Evolutionary conservation across 2,113 vertebrate species (phyloP), one percentile per base, ranked within the genome.

Genomic region (Chloropsis hardwickii): DNA sequence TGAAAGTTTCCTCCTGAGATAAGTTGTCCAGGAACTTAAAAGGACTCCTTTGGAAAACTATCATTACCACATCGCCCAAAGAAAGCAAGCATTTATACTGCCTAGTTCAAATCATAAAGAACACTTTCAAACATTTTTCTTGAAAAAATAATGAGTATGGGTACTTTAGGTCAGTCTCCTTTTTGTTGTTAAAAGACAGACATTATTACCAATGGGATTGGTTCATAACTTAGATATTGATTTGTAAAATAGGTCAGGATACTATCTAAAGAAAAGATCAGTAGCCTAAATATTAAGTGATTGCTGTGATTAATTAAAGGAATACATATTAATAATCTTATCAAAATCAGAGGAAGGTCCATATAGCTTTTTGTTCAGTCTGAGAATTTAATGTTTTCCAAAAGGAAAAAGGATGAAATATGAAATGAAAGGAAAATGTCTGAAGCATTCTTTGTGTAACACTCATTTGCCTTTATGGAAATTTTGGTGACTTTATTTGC

Each of bases 401-500:
- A 40, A 57, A 64, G 10, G 5, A 45, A 62, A 84, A 90, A 79
- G 12, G 5, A 23, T 11, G 35, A 88, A 88, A 31, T 72, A 39
- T 78, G 28, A 93, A 86, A 65, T 64, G 14, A 81, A 83, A 94
- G 20, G 12, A 62, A 92, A 72, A 51, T 5, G 6, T 66, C 69
- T 91, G 56, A 96, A 80, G 4, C 0, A 1, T 50, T 40, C 24
- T 86, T 81, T 73, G 15, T 45, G 28, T 31, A 81, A 16, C 21
- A 57, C 8, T 47, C 7, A 1, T 57, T 44, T 45, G 18, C 35
- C n/a, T 77, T 83, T 69, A 81, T 56, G 45, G 40, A 90, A 81
- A 88, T 81, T 70, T 85, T 18, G 54, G n/a, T 81, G n/a, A 64
- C 51, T 87, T 86, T 82, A 76, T 92, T 93, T 96, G 56, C 48